Evolutionary conservation across 2,888 invertebrate species (phyloP), one percentile per base, ranked within the genome.

Genomic region (Galerucella pusilla): DNA sequence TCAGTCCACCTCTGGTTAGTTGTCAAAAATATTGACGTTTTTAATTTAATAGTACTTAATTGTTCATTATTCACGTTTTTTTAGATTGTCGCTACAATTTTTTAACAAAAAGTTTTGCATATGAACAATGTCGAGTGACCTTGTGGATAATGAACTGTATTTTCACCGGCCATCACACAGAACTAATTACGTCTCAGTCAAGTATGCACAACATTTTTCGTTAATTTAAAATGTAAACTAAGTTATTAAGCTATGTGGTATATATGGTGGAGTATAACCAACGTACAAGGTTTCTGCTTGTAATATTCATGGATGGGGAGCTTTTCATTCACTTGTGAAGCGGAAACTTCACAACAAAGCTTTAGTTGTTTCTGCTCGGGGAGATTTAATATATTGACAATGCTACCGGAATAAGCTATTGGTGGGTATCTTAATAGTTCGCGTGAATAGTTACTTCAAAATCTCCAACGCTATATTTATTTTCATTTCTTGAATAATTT

Each of bases 181-280:
- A 76, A 69, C 75, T 73, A 76, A 77, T 77, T 79, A 77, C 65
- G 49, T 68, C 71, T 79, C 67, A 64, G 74, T 69, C 67, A 63
- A 69, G 71, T 65, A 70, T 67, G 73, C 71, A 63, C 61, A 67
- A 69, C 65, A 42, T 77, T 81, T 81, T 80, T 79, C 74, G 78
- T 76, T 79, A 74, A 80, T 81, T 80, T 80, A 81, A 80, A 81
- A 81, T 81, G 81, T 79, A 80, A 81, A 81, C 77, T 80, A 79
- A 80, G 79, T 80, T 81, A 81, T 81, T 81, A 81, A 80, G 73
- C 80, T 74, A 77, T 78, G 68, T 70, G 78, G 73, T 71, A 74
- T 78, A 49, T 28, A 42, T 42, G 79, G 49, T 77, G 73, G 79
- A 77, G 80, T 73, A 63, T 81, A 81, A 79, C 80, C 80, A 49